Percentiles rank a stretch among this genome's conserved stretches.
These are phyloP conservation scores for Torymus aiolomorphi DNA, from an alignment of 2,888 invertebrate genomes.

Conservation along the genomic window DNA sequence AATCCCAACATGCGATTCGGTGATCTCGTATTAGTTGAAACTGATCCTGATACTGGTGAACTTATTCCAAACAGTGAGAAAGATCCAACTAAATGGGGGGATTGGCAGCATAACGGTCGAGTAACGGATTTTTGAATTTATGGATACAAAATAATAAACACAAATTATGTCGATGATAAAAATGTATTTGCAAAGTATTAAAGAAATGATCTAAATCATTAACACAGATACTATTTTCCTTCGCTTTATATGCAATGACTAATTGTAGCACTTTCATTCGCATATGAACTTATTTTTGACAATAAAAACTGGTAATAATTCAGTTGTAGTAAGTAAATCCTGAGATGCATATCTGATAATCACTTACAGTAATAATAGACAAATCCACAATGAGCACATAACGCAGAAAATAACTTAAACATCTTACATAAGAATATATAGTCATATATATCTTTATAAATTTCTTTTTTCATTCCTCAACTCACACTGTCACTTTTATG, in stretches of 20 bases:
- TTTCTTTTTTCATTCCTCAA: conserved; percentile 50
- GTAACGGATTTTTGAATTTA: conserved; percentile 69
- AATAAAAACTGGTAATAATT: conserved; percentile 36
- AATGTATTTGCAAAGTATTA: conserved; percentile 57
- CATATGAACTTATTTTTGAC: conserved; percentile 29
- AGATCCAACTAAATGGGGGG: conserved; percentile 71
- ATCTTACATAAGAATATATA: conserved; percentile 54
- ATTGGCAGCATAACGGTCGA: conserved; percentile 70
- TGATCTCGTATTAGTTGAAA: conserved; percentile 66
- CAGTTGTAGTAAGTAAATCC: conserved; percentile 41
- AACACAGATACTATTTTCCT: conserved; percentile 31
- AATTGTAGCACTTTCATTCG: conserved; percentile 49
- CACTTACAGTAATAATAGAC: conserved; percentile 52
- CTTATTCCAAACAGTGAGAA: conserved; percentile 65
- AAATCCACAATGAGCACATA: conserved; percentile 51
- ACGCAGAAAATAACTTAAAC: conserved; percentile 51
- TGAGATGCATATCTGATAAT: conserved; percentile 47
- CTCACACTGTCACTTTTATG: conserved; percentile 54
- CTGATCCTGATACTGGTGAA: conserved; percentile 66
- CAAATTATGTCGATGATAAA: conserved; percentile 47
- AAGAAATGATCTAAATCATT: conserved; percentile 49
- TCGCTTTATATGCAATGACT: conserved; percentile 41
- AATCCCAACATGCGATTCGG: conserved; percentile 61
- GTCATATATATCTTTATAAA: conserved; percentile 56
- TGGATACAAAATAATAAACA: conserved; percentile 20